Percentiles rank a stretch among this genome's conserved stretches.
Evolutionary conservation across 1,140 invertebrate species (phyloP).

Genomic region (Atta texana): DNA sequence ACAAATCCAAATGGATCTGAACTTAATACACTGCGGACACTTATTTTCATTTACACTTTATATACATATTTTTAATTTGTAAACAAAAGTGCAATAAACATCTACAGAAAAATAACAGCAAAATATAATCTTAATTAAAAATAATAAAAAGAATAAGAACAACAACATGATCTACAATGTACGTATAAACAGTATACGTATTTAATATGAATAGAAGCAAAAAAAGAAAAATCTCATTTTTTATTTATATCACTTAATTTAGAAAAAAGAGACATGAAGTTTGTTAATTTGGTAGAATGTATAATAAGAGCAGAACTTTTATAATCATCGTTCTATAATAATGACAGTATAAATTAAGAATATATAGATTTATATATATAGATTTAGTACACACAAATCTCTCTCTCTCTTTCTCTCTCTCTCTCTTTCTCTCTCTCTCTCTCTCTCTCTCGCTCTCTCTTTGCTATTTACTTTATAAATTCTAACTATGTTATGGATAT

Average conservation of each 20-base stretch:
- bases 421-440: background rate
- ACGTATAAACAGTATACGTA: background rate
- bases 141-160: background rate
- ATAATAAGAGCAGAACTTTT: background rate
- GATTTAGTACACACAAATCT: background rate
- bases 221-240: background rate
- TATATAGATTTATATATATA: conserved; percentile 28
- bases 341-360: conserved; percentile 22
- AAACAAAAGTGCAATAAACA: background rate
- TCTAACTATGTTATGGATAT: background rate
- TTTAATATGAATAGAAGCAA: background rate
- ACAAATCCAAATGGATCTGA: background rate
- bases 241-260: background rate
- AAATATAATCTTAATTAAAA: background rate
- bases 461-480: background rate
- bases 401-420: background rate
- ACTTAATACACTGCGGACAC: background rate
- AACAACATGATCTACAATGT: background rate
- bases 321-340: background rate
- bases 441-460: background rate
- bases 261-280: background rate
- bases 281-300: conserved; percentile 44
- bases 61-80: background rate
- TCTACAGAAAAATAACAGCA: background rate
- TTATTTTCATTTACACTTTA: background rate